Evolutionary conservation across 2,797 vertebrate species (phyloP).

Genomic region (Argentina silus): DNA sequence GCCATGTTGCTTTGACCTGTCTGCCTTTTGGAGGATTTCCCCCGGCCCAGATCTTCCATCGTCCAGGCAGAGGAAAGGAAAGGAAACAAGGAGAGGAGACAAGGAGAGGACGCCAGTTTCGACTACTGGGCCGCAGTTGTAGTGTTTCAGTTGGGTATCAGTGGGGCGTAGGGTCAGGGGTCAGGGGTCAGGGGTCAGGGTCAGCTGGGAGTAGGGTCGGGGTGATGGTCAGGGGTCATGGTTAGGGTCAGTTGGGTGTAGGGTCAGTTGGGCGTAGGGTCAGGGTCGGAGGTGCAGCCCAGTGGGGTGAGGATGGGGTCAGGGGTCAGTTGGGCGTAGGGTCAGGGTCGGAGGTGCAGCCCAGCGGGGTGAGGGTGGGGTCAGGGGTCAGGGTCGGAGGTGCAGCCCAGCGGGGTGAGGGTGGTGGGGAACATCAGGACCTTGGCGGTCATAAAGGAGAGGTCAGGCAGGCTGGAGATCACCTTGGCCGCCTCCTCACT

Average conservation of each 20-base stretch:
- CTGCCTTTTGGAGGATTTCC: too few species aligned
- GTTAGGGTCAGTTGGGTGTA: conserved; percentile 86
- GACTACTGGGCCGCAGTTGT: not conserved
- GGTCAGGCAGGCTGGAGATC: conserved; percentile 89
- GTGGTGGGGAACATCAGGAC: conserved; percentile 98
- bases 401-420: conserved; percentile 83
- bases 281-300: not conserved
- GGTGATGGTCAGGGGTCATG: not conserved
- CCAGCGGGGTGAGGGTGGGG: conserved; percentile 45
- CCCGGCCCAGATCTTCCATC: too few species aligned
- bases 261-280: too few species aligned
- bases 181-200: conserved; percentile 18
- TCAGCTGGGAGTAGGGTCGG: too few species aligned
- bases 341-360: not conserved
- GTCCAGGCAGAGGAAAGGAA: too few species aligned
- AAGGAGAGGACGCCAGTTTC: too few species aligned
- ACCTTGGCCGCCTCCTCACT: conserved; percentile 91
- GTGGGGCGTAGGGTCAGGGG: conserved; percentile 12
- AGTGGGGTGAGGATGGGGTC: conserved; percentile 39
- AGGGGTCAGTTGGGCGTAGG: not conserved
- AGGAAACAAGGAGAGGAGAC: too few species aligned
- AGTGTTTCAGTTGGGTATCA: not conserved
- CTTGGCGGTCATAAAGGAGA: conserved; percentile 98
- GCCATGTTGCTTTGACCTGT: too few species aligned
- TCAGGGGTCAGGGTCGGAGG: conserved; percentile 45